These are phyloP conservation scores for Lycaena phlaeas DNA, from an alignment of 2,888 invertebrate species.

Conservation along the genomic window DNA sequence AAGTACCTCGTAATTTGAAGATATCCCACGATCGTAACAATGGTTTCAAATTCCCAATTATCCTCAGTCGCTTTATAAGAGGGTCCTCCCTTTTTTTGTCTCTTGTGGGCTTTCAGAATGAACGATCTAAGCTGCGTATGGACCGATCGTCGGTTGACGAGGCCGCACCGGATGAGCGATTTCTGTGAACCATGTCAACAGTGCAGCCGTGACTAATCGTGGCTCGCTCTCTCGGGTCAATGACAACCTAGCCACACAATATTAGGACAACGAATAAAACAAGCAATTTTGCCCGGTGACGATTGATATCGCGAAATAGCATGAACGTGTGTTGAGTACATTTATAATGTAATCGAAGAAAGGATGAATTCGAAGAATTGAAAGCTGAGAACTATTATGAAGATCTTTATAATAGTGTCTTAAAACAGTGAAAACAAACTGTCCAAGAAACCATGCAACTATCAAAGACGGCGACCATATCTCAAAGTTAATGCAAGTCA, in stretches of 20 bases:
- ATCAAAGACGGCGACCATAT: too few species aligned
- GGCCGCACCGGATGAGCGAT: slow-evolving; percentile 57
- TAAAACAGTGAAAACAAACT: too few species aligned
- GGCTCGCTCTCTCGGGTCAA: slow-evolving; percentile 38
- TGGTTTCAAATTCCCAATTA: slow-evolving; percentile 8
- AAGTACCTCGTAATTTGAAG: slow-evolving; percentile 2
- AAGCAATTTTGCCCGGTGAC: too few species aligned
- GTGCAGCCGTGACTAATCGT: slow-evolving; percentile 48
- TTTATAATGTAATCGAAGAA: too few species aligned
- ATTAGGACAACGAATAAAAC: background rate
- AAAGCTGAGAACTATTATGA: too few species aligned
- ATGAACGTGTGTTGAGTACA: too few species aligned
- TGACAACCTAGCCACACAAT: slow-evolving; percentile 23
- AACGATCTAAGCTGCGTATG: slow-evolving; percentile 1
- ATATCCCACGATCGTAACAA: slow-evolving; percentile 8
- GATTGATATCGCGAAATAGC: too few species aligned
- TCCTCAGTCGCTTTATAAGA: slow-evolving; percentile 5
- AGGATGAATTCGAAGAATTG: too few species aligned
- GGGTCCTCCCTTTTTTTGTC: slow-evolving; percentile 7
- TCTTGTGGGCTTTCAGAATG: slow-evolving; percentile 2
- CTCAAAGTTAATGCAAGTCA: too few species aligned
- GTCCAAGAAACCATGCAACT: too few species aligned
- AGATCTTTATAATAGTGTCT: too few species aligned
- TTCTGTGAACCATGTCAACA: slow-evolving; percentile 56
- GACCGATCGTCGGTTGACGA: slow-evolving; percentile 28